Evolutionary conservation across 1,140 invertebrate genomes (phyloP), one percentile per base, ranked within the genome.

Genomic region (Drosophila jambulina): DNA sequence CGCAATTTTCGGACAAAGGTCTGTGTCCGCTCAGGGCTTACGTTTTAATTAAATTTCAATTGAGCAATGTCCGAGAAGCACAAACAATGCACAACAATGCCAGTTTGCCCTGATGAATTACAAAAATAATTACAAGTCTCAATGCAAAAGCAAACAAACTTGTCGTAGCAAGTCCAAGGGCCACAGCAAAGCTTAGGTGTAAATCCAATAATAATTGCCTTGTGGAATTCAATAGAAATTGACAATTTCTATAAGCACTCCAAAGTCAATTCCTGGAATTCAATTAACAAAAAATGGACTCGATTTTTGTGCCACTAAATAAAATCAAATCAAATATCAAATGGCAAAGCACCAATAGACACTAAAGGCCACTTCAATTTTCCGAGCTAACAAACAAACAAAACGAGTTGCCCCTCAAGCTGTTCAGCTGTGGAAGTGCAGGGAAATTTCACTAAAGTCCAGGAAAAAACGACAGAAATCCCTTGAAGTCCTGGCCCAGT

Each of bases 131-230:
- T 70, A 36, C 56, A 69, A 78, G 53, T 59, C 56, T 25, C 29
- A 68, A 63, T 42, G 43, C 34, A 42, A 54, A 34, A 34, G 38
- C 38, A 58, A 60, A 71, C 45, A 54, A 54, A 45, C 34, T 36
- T 27, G 36, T 12, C 17, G 43, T n/a, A 56, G 34, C 36, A 69
- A 38, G 54, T 29, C 56, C 34, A 38, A 61, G 38, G 43, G 29
- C 57, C 38, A 29, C 54, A 59, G 54, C 40, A 49, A 38, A 53
- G 49, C 49, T 63, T 67, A 40, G 65, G 70, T 72, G 70, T 65
- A 76, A 86, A 87, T 82, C 79, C 65, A 78, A 72, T 67, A 65
- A 59, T 79, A 87, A 86, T 86, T 87, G 75, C 54, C 34, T 40
- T 51, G 25, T 53, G 59, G 51, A 54, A 54, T 51, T 48, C 38